Conservation (phyloP, 2,888 invertebrate genomes). For the Thecophora atra region DNA sequence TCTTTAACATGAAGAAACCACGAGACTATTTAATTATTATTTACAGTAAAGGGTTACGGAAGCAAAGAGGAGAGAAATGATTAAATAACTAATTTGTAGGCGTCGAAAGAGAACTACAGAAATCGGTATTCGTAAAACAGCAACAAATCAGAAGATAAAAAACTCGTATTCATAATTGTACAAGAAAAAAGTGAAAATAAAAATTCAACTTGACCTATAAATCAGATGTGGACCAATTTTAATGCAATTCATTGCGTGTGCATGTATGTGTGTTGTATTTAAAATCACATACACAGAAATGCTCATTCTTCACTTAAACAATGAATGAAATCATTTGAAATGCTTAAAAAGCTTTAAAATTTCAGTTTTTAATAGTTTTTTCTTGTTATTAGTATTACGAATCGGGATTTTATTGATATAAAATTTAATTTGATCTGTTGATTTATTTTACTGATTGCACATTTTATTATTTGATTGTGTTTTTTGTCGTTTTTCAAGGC, state of each 20-base stretch:
- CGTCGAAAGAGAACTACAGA: not conserved
- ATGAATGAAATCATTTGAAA: not conserved
- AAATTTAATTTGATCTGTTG: too few species aligned
- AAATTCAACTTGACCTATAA: conserved; percentile 29
- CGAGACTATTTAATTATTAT: not conserved
- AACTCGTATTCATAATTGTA: too few species aligned
- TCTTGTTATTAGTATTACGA: too few species aligned
- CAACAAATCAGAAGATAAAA: too few species aligned
- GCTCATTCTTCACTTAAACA: not conserved
- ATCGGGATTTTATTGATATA: too few species aligned
- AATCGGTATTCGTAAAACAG: too few species aligned
- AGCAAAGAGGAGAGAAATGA: not conserved
- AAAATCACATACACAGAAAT: too few species aligned
- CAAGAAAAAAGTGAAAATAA: not conserved
- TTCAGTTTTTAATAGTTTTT: too few species aligned
- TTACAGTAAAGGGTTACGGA: too few species aligned
- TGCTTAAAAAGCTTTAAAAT: not conserved
- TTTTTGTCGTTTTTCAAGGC: too few species aligned
- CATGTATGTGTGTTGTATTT: not conserved
- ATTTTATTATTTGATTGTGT: too few species aligned
- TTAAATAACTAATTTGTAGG: not conserved
- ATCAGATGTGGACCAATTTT: not conserved
- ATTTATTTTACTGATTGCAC: too few species aligned
- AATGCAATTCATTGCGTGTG: not conserved
- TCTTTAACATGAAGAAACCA: not conserved